Percentiles rank a stretch among this genome's conserved stretches.
Conservation (phyloP, 1,140 invertebrate genomes). For the Phymorhynchus buccinoides region DNA sequence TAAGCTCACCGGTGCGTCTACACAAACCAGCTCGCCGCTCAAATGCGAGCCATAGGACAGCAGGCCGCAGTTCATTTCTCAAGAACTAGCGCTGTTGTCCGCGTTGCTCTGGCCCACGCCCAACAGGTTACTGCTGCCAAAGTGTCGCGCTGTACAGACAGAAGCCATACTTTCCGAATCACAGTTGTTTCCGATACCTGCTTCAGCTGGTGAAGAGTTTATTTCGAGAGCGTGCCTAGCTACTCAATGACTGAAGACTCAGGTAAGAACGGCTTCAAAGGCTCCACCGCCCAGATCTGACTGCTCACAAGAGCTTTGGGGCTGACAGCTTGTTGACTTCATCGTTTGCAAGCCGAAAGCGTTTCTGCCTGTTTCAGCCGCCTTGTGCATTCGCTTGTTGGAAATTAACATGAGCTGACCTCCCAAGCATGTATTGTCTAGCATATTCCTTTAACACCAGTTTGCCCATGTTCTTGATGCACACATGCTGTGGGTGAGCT, state of each 20-base stretch:
- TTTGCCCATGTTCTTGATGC: neutral
- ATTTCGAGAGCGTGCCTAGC: no score
- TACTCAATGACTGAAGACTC: neutral
- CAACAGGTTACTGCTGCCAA: conserved; percentile 26
- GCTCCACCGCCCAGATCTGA: conserved; percentile 36
- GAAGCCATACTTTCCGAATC: conserved; percentile 31
- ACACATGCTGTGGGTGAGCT: neutral
- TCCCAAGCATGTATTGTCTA: neutral
- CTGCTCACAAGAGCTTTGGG: neutral
- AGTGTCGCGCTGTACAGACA: conserved; percentile 25
- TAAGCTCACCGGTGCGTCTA: neutral
- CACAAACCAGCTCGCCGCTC: neutral
- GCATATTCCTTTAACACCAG: neutral
- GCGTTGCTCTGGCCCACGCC: neutral
- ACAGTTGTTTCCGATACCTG: neutral
- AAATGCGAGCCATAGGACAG: neutral
- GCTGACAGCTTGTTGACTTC: neutral
- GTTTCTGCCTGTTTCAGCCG: no score
- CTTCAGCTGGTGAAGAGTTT: neutral
- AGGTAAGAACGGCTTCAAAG: conserved; percentile 42
- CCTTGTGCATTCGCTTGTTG: neutral
- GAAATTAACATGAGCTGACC: neutral
- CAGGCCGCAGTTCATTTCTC: neutral
- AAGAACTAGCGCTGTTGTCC: neutral
- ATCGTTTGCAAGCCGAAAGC: neutral